Conservation (phyloP, 2,888 invertebrate species). For the Blera fallax region DNA sequence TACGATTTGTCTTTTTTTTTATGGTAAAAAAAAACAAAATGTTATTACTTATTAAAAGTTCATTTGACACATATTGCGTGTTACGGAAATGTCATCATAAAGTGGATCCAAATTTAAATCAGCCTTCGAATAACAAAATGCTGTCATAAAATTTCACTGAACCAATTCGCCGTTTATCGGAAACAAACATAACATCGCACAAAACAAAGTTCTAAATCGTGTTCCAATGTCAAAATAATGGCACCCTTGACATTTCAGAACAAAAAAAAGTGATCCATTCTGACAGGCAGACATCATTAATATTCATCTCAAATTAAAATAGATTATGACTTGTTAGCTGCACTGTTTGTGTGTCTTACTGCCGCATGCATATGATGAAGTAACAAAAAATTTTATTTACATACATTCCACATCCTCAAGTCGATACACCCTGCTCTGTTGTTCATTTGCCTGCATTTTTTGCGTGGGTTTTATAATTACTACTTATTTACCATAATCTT, state of each 20-base stretch:
- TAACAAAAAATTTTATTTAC: no score
- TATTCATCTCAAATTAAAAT: constrained; percentile 18
- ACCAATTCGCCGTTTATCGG: neutral
- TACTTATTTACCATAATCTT: constrained; percentile 10
- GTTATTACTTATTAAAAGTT: neutral
- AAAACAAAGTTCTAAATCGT: neutral
- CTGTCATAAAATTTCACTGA: neutral
- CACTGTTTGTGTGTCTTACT: neutral
- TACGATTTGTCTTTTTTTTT: no score
- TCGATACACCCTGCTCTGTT: neutral
- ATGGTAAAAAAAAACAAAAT: neutral
- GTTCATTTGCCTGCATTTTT: neutral
- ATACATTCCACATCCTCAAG: neutral
- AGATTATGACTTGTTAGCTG: constrained; percentile 1
- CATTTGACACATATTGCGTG: neutral
- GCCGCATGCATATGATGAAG: neutral
- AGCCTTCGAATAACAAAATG: neutral
- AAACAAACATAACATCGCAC: neutral
- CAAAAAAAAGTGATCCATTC: neutral
- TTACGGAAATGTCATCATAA: neutral
- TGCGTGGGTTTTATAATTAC: constrained; percentile 31
- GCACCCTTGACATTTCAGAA: neutral
- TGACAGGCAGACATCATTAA: neutral
- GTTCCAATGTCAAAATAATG: neutral
- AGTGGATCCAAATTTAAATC: neutral